These are phyloP conservation scores for Mactromeris polynyma DNA, from an alignment of 2,888 invertebrate species.

Conservation along the genomic window DNA sequence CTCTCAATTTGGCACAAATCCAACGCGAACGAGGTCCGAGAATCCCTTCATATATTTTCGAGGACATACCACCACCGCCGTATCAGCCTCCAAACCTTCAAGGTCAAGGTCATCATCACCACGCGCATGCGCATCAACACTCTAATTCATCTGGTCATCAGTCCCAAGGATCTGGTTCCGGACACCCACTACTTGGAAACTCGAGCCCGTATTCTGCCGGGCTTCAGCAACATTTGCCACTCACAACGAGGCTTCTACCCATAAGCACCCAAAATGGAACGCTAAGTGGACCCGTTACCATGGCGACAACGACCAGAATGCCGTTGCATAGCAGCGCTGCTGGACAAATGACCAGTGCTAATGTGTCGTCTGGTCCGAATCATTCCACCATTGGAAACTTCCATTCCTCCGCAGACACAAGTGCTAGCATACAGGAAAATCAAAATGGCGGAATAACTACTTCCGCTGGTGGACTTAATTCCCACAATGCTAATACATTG, in stretches of 20 bases:
- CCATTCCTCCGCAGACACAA: constrained; percentile 32
- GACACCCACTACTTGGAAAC: constrained; percentile 56
- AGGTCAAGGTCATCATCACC: constrained; percentile 46
- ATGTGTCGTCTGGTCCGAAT: constrained; percentile 38
- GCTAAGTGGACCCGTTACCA: constrained; percentile 45
- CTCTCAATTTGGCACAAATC: constrained; percentile 67
- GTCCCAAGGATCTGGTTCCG: constrained; percentile 64
- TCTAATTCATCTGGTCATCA: constrained; percentile 58
- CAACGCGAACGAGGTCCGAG: constrained; percentile 70
- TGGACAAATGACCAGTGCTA: constrained; percentile 48
- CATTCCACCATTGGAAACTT: constrained; percentile 40
- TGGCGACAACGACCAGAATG: constrained; percentile 56
- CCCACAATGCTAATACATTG: constrained; percentile 59
- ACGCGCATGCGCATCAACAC: constrained; percentile 50
- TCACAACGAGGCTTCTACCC: constrained; percentile 62
- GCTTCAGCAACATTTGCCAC: constrained; percentile 61
- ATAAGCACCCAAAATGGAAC: constrained; percentile 48
- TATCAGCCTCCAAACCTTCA: constrained; percentile 80
- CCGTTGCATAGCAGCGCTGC: constrained; percentile 61
- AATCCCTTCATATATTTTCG: constrained; percentile 77
- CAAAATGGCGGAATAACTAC: constrained; percentile 70
- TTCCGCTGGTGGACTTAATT: constrained; percentile 68
- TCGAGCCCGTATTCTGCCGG: constrained; percentile 44
- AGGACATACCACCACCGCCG: constrained; percentile 83
- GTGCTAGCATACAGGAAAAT: constrained; percentile 34